These are phyloP conservation scores for Drosophila glabriapex DNA, from an alignment of 2,888 invertebrate genomes.

Conservation along the genomic window DNA sequence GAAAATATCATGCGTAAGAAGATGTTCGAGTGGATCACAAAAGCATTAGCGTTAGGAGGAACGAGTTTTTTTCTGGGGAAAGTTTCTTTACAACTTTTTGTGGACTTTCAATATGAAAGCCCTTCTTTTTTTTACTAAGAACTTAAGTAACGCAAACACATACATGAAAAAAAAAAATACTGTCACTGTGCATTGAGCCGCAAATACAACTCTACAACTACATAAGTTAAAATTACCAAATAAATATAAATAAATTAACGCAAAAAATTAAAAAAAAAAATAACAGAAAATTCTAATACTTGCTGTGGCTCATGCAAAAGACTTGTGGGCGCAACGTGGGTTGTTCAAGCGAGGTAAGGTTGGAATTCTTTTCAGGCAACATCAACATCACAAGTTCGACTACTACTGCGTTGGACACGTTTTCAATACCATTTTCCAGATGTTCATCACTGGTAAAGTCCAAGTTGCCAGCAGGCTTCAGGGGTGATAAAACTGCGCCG, in stretches of 20 bases:
- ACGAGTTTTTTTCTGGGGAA: background rate
- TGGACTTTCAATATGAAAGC: background rate
- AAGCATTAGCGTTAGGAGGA: slow-evolving; percentile 7
- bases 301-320: slow-evolving; percentile 85
- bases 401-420: slow-evolving; percentile 69
- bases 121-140: background rate
- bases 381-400: slow-evolving; percentile 79
- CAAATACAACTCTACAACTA: slow-evolving; percentile 19
- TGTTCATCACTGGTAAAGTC: slow-evolving; percentile 87
- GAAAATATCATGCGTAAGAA: slow-evolving; percentile 4
- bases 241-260: slow-evolving; percentile 27
- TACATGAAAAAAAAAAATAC: background rate
- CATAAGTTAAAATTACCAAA: slow-evolving; percentile 35
- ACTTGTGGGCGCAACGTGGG: slow-evolving; percentile 74
- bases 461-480: slow-evolving; percentile 85
- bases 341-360: slow-evolving; percentile 76
- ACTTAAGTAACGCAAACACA: slow-evolving; percentile 12
- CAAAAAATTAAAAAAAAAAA: slow-evolving; percentile 48
- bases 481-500: slow-evolving; percentile 82
- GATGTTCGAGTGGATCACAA: background rate
- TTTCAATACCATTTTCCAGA: slow-evolving; percentile 85
- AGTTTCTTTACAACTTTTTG: background rate
- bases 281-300: slow-evolving; percentile 83
- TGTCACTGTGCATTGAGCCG: slow-evolving; percentile 29
- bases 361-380: slow-evolving; percentile 78